Evolutionary conservation across 1,140 invertebrate species (phyloP).

Genomic region (Trachelipus rathkii): DNA sequence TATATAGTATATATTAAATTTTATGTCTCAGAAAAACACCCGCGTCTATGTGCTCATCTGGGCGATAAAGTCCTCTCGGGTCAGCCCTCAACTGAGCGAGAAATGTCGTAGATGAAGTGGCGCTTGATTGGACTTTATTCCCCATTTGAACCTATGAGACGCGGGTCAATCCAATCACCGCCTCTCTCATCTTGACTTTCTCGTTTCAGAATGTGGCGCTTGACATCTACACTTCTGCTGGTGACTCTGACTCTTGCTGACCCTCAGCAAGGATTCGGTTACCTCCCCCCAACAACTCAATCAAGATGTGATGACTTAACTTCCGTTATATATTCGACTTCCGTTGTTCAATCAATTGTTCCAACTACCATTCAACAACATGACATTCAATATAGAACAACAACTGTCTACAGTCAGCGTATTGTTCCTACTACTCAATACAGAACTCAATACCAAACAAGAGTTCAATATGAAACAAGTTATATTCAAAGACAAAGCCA

Average conservation of each 20-base stretch:
- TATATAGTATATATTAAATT: no score
- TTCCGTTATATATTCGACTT: neutral
- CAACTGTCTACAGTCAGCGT: neutral
- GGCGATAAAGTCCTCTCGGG: constrained; percentile 1
- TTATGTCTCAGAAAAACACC: no score
- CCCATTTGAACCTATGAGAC: neutral
- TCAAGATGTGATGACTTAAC: neutral
- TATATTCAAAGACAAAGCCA: neutral
- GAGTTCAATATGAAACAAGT: neutral
- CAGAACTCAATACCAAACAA: neutral
- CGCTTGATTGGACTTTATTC: constrained; percentile 6
- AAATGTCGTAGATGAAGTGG: constrained; percentile 3
- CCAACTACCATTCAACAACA: neutral
- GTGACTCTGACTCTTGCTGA: neutral
- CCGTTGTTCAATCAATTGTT: neutral
- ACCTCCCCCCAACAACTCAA: neutral
- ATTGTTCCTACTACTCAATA: neutral
- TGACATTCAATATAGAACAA: neutral
- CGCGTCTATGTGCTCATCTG: neutral
- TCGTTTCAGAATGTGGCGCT: constrained; percentile 3
- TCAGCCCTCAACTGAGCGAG: neutral
- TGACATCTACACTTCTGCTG: neutral
- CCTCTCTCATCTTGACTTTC: neutral
- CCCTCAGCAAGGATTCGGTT: neutral
- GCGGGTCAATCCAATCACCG: constrained; percentile 6